Percentiles rank a stretch among this genome's conserved stretches.
Evolutionary conservation across 2,797 vertebrate species (phyloP).

Genomic region (Xenops minutus): DNA sequence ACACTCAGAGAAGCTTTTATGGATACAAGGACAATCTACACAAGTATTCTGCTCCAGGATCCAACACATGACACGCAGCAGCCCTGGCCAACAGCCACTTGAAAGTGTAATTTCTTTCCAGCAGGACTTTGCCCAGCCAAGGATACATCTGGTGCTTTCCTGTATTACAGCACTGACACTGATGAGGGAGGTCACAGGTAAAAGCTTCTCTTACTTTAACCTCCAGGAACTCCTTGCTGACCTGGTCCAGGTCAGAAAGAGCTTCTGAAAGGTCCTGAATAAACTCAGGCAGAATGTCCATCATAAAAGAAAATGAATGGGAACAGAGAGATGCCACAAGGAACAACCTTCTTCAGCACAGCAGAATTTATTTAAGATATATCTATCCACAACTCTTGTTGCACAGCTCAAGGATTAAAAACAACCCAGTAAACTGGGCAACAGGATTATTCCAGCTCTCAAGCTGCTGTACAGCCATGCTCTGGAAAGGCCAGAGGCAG

Average conservation of each 20-base stretch:
- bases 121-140: slow-evolving; percentile 33
- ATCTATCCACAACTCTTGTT: not conserved
- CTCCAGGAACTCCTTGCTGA: not conserved
- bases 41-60: not conserved
- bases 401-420: not conserved
- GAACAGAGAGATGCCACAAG: not conserved
- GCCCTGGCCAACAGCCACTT: not conserved
- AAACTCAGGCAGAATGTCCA: not conserved
- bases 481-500: not conserved
- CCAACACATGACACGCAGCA: not conserved
- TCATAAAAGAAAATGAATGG: not conserved
- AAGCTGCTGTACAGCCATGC: not conserved
- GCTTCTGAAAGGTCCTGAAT: not conserved
- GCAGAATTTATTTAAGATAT: not conserved
- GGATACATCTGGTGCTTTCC: not conserved
- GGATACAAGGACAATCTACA: not conserved
- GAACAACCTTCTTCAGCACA: not conserved
- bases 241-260: not conserved
- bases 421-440: not conserved
- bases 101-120: not conserved
- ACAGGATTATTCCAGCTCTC: not conserved
- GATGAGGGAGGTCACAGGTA: not conserved
- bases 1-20: not conserved
- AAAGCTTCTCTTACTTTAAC: not conserved
- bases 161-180: not conserved